Evolutionary conservation across 2,888 invertebrate species (phyloP).

Genomic region (Pachymerium ferrugineum): DNA sequence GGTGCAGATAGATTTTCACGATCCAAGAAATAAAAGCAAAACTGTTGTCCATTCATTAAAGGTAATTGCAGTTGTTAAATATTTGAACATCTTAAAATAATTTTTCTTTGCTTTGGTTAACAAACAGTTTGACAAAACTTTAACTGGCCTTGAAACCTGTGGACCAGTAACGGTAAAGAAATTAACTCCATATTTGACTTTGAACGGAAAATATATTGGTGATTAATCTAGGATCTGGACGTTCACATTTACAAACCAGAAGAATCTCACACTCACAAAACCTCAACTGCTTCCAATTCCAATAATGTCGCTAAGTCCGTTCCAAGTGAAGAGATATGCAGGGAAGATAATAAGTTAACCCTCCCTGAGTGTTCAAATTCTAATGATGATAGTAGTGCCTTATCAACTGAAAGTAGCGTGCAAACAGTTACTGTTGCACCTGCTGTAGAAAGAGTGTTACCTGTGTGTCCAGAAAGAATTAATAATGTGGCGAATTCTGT

Average conservation of each 20-base stretch:
- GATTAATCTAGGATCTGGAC: background rate
- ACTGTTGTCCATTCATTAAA: conserved; percentile 62
- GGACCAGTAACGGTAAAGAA: conserved; percentile 66
- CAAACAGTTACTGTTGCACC: too few species aligned
- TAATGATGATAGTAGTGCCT: too few species aligned
- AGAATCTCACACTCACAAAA: background rate
- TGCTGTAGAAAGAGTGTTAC: too few species aligned
- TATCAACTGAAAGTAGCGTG: too few species aligned
- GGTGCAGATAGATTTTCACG: conserved; percentile 71
- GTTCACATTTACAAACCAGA: conserved; percentile 11
- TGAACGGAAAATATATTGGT: background rate
- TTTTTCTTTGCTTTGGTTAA: conserved; percentile 51
- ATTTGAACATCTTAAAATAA: background rate
- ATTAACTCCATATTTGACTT: background rate
- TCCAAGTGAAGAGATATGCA: too few species aligned
- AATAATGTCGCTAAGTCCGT: too few species aligned
- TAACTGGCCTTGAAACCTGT: conserved; percentile 75
- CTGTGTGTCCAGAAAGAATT: background rate
- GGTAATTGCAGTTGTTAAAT: conserved; percentile 39
- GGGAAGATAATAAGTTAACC: too few species aligned
- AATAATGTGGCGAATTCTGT: background rate
- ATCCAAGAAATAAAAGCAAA: conserved; percentile 67
- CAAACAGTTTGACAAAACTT: conserved; percentile 74
- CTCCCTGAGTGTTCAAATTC: too few species aligned
- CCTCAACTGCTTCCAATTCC: too few species aligned